These are phyloP conservation scores for Geotria australis DNA, from an alignment of 2,797 vertebrate genomes.

Conservation along the genomic window DNA sequence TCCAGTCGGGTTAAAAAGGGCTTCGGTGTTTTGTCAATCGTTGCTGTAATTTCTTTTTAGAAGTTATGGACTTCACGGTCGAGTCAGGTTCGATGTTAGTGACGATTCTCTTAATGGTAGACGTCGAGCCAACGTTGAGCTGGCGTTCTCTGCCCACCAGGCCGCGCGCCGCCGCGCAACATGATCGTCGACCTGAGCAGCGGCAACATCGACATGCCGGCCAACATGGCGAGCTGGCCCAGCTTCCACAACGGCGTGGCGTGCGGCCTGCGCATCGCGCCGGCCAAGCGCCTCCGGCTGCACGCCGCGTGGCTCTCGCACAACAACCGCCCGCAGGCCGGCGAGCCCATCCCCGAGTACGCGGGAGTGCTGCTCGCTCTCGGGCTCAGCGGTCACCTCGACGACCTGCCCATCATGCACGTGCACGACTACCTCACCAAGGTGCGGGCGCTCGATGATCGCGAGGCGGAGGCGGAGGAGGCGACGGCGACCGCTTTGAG, in stretches of 20 bases:
- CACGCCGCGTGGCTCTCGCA: slow-evolving; percentile 95
- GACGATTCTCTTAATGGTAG: too few relatives aligned
- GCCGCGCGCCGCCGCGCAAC: slow-evolving; percentile 68
- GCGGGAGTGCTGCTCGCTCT: slow-evolving; percentile 92
- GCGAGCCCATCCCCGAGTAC: slow-evolving; percentile 75
- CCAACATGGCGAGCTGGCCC: slow-evolving; percentile 93
- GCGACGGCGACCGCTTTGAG: too few relatives aligned
- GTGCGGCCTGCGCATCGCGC: slow-evolving; percentile 72
- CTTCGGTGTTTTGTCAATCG: background rate
- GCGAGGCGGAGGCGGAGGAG: too few relatives aligned
- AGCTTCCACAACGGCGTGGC: slow-evolving; percentile 93
- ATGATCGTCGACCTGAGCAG: slow-evolving; percentile 81
- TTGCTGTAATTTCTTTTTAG: background rate
- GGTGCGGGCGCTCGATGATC: slow-evolving; percentile 12
- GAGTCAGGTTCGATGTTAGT: background rate
- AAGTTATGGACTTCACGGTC: background rate
- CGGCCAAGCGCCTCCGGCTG: slow-evolving; percentile 76
- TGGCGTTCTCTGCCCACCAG: too few relatives aligned
- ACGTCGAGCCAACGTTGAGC: too few relatives aligned
- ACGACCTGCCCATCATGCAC: slow-evolving; percentile 72
- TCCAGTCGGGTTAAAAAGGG: background rate
- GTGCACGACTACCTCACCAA: slow-evolving; percentile 90
- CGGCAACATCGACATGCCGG: slow-evolving; percentile 79
- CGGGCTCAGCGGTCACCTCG: slow-evolving; percentile 77
- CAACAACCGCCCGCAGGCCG: slow-evolving; percentile 89